Conservation (phyloP, 1,140 invertebrate genomes). For the Solen grandis region DNA sequence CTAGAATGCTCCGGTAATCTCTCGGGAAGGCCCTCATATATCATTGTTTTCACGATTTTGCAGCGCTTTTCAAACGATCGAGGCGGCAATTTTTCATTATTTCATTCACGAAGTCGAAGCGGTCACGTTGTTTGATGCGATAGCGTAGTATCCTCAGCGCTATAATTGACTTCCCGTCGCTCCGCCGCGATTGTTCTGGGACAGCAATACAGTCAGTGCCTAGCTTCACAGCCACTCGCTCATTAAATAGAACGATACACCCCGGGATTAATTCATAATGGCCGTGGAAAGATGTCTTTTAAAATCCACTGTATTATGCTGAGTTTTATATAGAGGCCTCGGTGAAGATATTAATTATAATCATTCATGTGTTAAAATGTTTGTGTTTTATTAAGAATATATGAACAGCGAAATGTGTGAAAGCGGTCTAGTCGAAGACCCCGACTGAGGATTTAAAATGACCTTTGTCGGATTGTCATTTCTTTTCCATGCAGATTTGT, state of each 20-base stretch:
- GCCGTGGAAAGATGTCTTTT: slow-evolving; percentile 27
- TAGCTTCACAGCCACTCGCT: neutral
- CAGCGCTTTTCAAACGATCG: no score
- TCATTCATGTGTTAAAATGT: slow-evolving; percentile 48
- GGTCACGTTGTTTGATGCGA: no score
- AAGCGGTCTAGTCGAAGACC: neutral
- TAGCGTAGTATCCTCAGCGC: neutral
- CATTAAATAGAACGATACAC: slow-evolving; percentile 9
- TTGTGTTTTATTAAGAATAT: slow-evolving; percentile 44
- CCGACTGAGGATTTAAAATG: slow-evolving; percentile 8
- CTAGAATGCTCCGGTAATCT: no score
- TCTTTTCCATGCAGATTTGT: slow-evolving; percentile 34
- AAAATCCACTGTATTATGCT: neutral
- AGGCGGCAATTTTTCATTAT: no score
- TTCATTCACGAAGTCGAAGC: no score
- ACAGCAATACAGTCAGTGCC: neutral
- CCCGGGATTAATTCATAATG: slow-evolving; percentile 32
- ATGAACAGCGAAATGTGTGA: slow-evolving; percentile 23
- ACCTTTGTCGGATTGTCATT: slow-evolving; percentile 25
- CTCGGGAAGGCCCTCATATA: no score
- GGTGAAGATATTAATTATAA: neutral
- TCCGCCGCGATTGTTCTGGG: neutral
- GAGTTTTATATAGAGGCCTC: neutral
- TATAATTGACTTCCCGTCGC: slow-evolving; percentile 36
- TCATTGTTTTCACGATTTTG: no score